Evolutionary conservation across 2,797 vertebrate genomes (phyloP).

Genomic region (Meda fulgida): DNA sequence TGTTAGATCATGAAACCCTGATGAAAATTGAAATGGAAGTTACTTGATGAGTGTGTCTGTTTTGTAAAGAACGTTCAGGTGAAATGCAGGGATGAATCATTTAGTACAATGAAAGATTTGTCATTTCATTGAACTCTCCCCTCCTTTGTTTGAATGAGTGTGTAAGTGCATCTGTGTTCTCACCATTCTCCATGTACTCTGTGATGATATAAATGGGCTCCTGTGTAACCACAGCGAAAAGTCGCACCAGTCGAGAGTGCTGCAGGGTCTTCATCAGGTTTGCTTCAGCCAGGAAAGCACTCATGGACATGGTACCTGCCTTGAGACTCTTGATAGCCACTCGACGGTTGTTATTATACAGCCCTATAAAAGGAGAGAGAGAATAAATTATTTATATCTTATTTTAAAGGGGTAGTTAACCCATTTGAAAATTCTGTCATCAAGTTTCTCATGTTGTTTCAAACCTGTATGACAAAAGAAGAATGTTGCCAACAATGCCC

Average conservation of each 20-base stretch:
- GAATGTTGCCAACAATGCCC: neutral
- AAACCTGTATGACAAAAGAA: neutral
- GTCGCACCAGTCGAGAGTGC: conserved; percentile 88
- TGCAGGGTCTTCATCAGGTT: conserved; percentile 98
- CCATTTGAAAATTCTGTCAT: neutral
- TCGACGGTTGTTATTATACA: conserved; percentile 90
- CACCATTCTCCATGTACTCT: conserved; percentile 99
- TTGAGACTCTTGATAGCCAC: conserved; percentile 97
- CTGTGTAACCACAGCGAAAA: conserved; percentile 95
- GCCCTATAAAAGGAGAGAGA: conserved; percentile 72
- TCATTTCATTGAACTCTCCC: neutral
- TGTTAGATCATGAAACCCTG: conserved; percentile 34
- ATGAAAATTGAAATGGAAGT: conserved; percentile 19
- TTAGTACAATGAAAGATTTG: neutral
- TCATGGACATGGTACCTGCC: conserved; percentile 92
- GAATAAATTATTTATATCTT: conserved; percentile 27
- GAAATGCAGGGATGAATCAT: conserved; percentile 3
- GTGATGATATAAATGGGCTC: conserved; percentile 98
- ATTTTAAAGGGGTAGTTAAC: neutral
- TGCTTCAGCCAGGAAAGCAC: conserved; percentile 93
- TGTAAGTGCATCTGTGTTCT: conserved; percentile 58
- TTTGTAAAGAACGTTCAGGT: conserved; percentile 22
- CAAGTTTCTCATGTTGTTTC: neutral
- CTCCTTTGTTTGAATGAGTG: neutral
- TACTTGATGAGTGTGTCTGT: neutral